phyloP scores from a whole-genome alignment of 2,797 vertebrate genomes.

The Peromyscus melanophrys region DNA sequence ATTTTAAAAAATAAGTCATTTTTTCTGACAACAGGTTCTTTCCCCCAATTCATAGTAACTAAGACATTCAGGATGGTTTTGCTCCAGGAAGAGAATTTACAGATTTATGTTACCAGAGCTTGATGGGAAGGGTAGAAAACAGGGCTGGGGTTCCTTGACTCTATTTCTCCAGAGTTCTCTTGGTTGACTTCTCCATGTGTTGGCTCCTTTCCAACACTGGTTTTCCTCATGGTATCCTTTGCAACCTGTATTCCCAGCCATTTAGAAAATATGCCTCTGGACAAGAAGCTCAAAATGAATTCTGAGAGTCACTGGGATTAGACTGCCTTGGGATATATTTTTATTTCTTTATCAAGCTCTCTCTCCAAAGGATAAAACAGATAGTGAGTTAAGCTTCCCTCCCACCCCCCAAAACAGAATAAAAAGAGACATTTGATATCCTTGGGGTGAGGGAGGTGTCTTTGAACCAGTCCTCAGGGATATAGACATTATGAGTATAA shows the following conservation, averaged over 20 bases:
- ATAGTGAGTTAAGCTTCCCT: not conserved
- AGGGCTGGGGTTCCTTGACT: not conserved
- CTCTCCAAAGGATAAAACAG: not conserved
- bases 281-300: conserved; percentile 21
- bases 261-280: conserved; percentile 20
- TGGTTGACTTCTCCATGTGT: not conserved
- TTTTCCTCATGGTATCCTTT: not conserved
- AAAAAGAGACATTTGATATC: not conserved
- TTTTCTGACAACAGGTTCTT: not conserved
- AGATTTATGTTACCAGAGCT: not conserved
- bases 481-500: not conserved
- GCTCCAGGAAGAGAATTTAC: not conserved
- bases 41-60: not conserved
- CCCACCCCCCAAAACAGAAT: not conserved
- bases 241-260: not conserved
- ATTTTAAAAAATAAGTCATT: not conserved
- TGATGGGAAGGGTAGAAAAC: not conserved
- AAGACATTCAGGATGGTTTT: conserved; percentile 4
- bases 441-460: not conserved
- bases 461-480: not conserved
- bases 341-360: conserved; percentile 42
- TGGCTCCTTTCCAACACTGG: not conserved
- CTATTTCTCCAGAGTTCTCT: not conserved
- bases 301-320: conserved; percentile 26
- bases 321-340: conserved; percentile 16